phyloP scores from a whole-genome alignment of 2,113 vertebrate genomes.

The Variabilichromis moorii region DNA sequence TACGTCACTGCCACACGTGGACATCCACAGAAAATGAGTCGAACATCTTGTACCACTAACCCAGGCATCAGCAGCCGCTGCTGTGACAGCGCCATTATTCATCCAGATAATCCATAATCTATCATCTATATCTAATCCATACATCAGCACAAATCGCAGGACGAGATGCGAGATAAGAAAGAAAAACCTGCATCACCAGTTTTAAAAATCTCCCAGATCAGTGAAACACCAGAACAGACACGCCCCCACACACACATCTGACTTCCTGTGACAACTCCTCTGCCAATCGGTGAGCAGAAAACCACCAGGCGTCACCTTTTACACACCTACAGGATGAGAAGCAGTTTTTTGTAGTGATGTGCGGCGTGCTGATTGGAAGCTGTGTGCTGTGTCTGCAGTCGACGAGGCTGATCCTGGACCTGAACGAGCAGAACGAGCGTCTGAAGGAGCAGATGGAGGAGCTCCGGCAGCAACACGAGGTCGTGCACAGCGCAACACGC shows the following conservation, averaged over 20 bases:
- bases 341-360: not conserved
- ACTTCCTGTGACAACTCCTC: not conserved
- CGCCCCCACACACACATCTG: too few relatives aligned
- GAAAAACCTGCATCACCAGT: not conserved
- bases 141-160: not conserved
- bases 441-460: constrained; percentile 39
- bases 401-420: constrained; percentile 56
- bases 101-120: not conserved
- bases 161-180: not conserved
- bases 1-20: not conserved
- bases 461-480: constrained; percentile 29
- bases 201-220: not conserved
- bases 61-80: not conserved
- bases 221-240: not conserved
- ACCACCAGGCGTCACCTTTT: not conserved
- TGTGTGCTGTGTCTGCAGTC: constrained; percentile 10
- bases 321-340: not conserved
- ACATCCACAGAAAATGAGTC: not conserved
- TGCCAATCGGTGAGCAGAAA: not conserved
- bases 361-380: not conserved
- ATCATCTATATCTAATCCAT: not conserved
- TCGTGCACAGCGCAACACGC: not conserved
- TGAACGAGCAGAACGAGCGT: constrained; percentile 30
- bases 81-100: not conserved
- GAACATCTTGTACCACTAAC: rapidly evolving